Evolutionary conservation across 2,797 vertebrate species (phyloP), one percentile per base, ranked within the genome.

Genomic region (Ambastaia sidthimunki): DNA sequence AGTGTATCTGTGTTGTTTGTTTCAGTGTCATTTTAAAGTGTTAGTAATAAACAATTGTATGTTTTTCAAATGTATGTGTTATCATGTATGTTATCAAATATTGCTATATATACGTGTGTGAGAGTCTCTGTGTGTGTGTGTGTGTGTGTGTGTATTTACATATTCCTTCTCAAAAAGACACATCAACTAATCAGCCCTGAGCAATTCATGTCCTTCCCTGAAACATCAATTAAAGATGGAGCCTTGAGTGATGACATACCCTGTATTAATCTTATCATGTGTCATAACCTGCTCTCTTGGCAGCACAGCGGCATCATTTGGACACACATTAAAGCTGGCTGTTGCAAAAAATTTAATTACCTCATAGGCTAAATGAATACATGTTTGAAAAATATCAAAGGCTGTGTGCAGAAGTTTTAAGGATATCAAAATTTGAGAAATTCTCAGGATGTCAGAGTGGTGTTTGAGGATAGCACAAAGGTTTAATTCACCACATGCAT

Each of bases 201-300:
- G 62, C 74, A 75, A 74, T 47, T 48, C 52, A 74, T 80, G 71
- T 68, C 71, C 60, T 60, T 74, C 41, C 37, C 54, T 74, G 21
- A 69, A 80, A 74, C 50, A 74, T 74, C 65, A 74, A 74, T 74
- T 74, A 74, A 80, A 59, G 41, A 68, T 41, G n/a, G 54, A 69
- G 28, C 55, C 37, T 74, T 73, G 31, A 66, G 44, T 19, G 37
- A 66, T 55, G 60, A 62, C 25, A 67, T 68, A 62, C 41, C 71
- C 52, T 59, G 10, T 59, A 75, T 67, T 78, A 69, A 81, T 82
- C 59, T 59, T 72, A 80, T 72, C 19, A 60, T 28, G 65, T 57
- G 73, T 65, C 67, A 62, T 68, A 50, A 72, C 80, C 23, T 25
- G 21, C 37, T 67, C 71, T 80, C 65, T 78, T 65, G 69, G 69